These are phyloP conservation scores for Paralvinella palmiformis DNA, from an alignment of 1,140 invertebrate genomes.

Conservation along the genomic window DNA sequence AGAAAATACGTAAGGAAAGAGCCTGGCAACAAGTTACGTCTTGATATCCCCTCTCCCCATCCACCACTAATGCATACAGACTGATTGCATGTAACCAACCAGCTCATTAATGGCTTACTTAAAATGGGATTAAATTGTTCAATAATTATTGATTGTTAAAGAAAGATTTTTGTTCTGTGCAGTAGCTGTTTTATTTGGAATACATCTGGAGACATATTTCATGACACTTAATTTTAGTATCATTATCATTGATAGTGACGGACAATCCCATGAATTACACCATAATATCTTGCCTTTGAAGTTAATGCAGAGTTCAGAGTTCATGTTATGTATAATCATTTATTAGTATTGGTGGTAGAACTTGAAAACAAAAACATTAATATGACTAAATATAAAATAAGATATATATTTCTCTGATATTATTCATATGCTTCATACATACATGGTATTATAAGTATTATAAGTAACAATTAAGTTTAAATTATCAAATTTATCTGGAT, in stretches of 20 bases:
- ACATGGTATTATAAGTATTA: background rate
- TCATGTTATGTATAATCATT: background rate
- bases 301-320: background rate
- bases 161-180: too few relatives aligned
- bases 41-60: too few relatives aligned
- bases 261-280: background rate
- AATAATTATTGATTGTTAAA: too few relatives aligned
- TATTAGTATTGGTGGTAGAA: background rate
- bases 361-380: background rate
- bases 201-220: too few relatives aligned
- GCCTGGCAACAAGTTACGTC: too few relatives aligned
- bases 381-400: background rate
- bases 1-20: too few relatives aligned
- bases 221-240: too few relatives aligned
- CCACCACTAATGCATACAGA: too few relatives aligned
- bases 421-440: background rate
- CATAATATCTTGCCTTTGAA: background rate
- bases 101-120: too few relatives aligned
- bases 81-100: too few relatives aligned
- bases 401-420: background rate
- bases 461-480: background rate
- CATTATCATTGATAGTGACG: background rate
- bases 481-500: background rate
- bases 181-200: too few relatives aligned
- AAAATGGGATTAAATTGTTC: too few relatives aligned